Conservation (phyloP, 2,113 vertebrate genomes). For the Bagarius yarrelli region DNA sequence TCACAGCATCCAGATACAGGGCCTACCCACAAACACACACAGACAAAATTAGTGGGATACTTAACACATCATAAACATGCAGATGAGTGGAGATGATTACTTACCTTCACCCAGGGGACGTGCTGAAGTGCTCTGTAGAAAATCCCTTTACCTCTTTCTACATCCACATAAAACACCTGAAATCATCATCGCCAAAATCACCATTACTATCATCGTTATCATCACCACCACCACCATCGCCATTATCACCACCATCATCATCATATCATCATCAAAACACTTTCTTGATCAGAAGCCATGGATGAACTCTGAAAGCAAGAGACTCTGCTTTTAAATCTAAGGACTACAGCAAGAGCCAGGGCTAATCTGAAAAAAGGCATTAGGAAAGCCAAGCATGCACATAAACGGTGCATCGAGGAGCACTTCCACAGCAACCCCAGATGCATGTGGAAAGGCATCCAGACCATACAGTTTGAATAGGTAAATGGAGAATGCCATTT, state of each 20-base stretch:
- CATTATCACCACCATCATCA: background rate
- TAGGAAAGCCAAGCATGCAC: too few relatives aligned
- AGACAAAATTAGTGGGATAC: background rate
- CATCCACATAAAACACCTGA: slow-evolving; percentile 82
- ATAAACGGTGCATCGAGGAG: too few relatives aligned
- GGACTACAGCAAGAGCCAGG: too few relatives aligned
- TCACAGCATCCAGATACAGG: slow-evolving; percentile 78
- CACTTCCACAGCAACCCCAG: too few relatives aligned
- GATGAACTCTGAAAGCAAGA: too few relatives aligned
- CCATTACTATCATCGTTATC: background rate
- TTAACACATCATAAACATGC: background rate
- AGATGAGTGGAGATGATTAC: slow-evolving; percentile 28
- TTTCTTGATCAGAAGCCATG: too few relatives aligned
- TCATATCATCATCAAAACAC: too few relatives aligned
- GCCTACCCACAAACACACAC: slow-evolving; percentile 59
- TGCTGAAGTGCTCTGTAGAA: slow-evolving; percentile 94
- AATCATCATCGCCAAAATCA: slow-evolving; percentile 41
- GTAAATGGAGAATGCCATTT: too few relatives aligned
- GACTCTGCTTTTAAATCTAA: too few relatives aligned
- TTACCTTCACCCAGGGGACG: slow-evolving; percentile 94
- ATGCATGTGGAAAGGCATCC: too few relatives aligned
- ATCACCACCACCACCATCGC: background rate
- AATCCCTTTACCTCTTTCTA: slow-evolving; percentile 82
- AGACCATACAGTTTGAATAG: too few relatives aligned
- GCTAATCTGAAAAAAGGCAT: too few relatives aligned